Conservation (phyloP, 2,797 vertebrate genomes). For the Mormyrops attenuatus region DNA sequence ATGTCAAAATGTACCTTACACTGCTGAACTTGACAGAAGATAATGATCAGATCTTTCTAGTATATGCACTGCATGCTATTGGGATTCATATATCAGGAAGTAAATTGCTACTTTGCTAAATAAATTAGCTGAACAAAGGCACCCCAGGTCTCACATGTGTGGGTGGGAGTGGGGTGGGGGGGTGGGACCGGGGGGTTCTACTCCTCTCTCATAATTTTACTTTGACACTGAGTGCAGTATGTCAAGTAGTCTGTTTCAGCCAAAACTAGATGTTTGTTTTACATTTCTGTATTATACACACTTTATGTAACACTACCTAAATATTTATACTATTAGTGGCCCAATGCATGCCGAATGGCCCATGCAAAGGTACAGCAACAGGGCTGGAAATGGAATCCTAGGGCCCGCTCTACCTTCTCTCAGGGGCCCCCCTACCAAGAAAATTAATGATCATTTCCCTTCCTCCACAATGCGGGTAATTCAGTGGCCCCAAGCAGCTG, state of each 20-base stretch:
- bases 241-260: background rate
- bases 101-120: background rate
- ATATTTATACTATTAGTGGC: background rate
- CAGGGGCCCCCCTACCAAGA: background rate
- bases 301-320: background rate
- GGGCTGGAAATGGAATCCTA: background rate
- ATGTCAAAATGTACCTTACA: background rate
- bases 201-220: background rate
- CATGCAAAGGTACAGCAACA: background rate
- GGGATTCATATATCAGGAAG: background rate
- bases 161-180: background rate
- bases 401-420: background rate
- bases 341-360: background rate
- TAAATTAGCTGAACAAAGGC: background rate
- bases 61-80: background rate
- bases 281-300: background rate
- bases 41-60: background rate
- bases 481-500: background rate
- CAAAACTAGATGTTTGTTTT: background rate
- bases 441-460: background rate
- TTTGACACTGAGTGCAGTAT: background rate
- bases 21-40: background rate
- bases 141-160: background rate
- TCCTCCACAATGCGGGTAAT: background rate
- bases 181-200: background rate